Percentiles rank a stretch among this genome's conserved stretches.
Conservation (phyloP, 2,888 invertebrate genomes). For the Microplitis deprimator region DNA sequence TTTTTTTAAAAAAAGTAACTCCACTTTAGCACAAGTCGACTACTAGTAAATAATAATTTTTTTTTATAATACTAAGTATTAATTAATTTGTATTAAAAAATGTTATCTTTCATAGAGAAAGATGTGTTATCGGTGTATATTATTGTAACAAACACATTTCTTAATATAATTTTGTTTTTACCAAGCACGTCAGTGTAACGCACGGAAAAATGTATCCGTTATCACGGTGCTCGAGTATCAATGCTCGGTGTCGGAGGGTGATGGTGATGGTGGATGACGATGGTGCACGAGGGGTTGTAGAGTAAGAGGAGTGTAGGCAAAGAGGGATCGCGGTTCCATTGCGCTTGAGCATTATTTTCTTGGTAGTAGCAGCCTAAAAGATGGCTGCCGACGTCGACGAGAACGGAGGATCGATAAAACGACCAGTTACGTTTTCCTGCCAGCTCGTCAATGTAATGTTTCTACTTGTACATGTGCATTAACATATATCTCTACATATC, state of each 20-base stretch:
- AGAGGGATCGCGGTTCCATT: slow-evolving; percentile 28
- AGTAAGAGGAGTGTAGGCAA: neutral
- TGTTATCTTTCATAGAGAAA: neutral
- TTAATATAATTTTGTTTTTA: neutral
- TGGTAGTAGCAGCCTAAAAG: slow-evolving; percentile 34
- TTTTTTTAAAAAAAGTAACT: neutral
- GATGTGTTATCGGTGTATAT: neutral
- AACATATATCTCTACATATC: slow-evolving; percentile 10
- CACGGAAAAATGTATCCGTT: slow-evolving; percentile 49
- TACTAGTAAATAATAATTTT: too few relatives aligned
- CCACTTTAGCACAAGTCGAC: neutral
- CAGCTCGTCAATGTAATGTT: slow-evolving; percentile 3
- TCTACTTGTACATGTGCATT: slow-evolving; percentile 12
- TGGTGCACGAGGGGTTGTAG: neutral
- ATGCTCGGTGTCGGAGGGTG: slow-evolving; percentile 26
- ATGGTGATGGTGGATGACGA: slow-evolving; percentile 14
- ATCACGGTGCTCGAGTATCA: slow-evolving; percentile 20
- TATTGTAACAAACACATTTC: neutral
- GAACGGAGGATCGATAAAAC: slow-evolving; percentile 63
- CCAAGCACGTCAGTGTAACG: slow-evolving; percentile 41
- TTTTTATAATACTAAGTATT: neutral
- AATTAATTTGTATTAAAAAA: slow-evolving; percentile 1
- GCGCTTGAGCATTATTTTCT: slow-evolving; percentile 50
- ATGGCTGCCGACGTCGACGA: slow-evolving; percentile 50
- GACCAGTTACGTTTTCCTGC: slow-evolving; percentile 63